These are phyloP conservation scores for Drosophila pachea DNA, from an alignment of 1,140 invertebrate genomes.

Conservation along the genomic window DNA sequence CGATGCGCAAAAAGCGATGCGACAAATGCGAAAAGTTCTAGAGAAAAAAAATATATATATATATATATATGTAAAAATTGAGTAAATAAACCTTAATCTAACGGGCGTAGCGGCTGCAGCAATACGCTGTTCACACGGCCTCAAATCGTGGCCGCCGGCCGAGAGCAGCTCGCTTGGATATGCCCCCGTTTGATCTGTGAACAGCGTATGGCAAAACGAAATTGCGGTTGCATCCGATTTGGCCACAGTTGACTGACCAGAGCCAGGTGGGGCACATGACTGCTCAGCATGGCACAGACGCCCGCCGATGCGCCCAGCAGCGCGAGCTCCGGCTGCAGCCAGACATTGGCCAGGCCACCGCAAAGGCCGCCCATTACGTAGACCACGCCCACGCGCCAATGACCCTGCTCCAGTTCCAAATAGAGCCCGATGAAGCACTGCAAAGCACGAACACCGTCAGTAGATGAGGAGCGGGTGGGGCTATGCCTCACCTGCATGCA, in stretches of 20 bases:
- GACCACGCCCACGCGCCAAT: slow-evolving; percentile 85
- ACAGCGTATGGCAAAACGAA: slow-evolving; percentile 24
- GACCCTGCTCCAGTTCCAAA: slow-evolving; percentile 91
- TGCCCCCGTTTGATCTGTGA: neutral
- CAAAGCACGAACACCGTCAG: slow-evolving; percentile 19
- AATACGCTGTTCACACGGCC: slow-evolving; percentile 1
- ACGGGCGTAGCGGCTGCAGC: neutral
- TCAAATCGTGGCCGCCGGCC: neutral
- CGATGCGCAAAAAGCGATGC: slow-evolving; percentile 81
- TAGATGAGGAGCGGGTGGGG: neutral
- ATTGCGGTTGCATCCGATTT: slow-evolving; percentile 53
- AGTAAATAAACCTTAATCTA: slow-evolving; percentile 19
- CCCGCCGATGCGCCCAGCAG: slow-evolving; percentile 95
- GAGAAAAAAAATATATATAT: slow-evolving; percentile 53
- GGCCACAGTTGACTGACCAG: slow-evolving; percentile 82
- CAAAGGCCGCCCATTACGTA: slow-evolving; percentile 85
- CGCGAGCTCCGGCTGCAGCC: slow-evolving; percentile 87
- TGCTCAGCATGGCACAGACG: slow-evolving; percentile 95
- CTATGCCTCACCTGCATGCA: slow-evolving; percentile 79
- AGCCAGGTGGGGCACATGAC: slow-evolving; percentile 93
- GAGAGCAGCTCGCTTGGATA: neutral
- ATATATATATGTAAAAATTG: too few species aligned
- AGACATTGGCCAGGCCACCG: slow-evolving; percentile 87
- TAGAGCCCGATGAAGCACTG: slow-evolving; percentile 84
- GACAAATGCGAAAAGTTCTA: slow-evolving; percentile 83